Percentiles rank a stretch among this genome's conserved stretches.
Evolutionary conservation across 2,888 invertebrate species (phyloP).

Genomic region (Clostera curtula): DNA sequence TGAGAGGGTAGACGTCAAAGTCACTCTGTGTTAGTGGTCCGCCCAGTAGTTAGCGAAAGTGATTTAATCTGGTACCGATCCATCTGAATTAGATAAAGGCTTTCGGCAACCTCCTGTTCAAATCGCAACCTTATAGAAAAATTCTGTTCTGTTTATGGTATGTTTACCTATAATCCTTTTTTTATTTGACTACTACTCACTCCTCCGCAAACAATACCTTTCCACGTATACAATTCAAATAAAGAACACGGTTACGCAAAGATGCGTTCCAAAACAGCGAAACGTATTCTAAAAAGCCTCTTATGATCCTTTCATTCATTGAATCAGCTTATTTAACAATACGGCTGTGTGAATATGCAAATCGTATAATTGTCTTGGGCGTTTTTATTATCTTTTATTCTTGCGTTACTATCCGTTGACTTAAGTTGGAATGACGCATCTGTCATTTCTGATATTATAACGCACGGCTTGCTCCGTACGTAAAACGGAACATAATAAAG

Average conservation of each 20-base stretch:
- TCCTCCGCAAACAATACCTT: constrained; percentile 27
- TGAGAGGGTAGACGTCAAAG: too few relatives aligned
- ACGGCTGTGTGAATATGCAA: constrained; percentile 60
- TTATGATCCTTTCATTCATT: constrained; percentile 43
- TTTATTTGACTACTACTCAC: constrained; percentile 11
- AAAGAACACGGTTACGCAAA: constrained; percentile 56
- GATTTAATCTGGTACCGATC: too few relatives aligned
- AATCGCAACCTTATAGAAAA: too few relatives aligned
- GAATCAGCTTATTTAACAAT: constrained; percentile 39
- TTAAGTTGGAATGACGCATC: constrained; percentile 56
- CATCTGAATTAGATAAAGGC: too few relatives aligned
- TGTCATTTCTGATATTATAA: constrained; percentile 66
- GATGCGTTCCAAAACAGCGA: constrained; percentile 54
- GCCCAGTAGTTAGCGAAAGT: too few relatives aligned
- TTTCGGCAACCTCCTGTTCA: too few relatives aligned
- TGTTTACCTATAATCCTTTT: too few relatives aligned
- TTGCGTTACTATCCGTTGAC: constrained; percentile 31
- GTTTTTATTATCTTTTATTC: constrained; percentile 36
- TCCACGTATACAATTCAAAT: constrained; percentile 47
- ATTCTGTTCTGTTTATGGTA: too few relatives aligned
- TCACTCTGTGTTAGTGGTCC: too few relatives aligned
- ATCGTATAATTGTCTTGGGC: constrained; percentile 56
- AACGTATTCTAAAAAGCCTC: constrained; percentile 25
- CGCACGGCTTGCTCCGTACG: constrained; percentile 50
- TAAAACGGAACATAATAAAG: constrained; percentile 44